Percentiles rank a stretch among this genome's conserved stretches.
These are phyloP conservation scores for Phycodurus eques DNA, from an alignment of 2,113 vertebrate species.

Conservation along the genomic window DNA sequence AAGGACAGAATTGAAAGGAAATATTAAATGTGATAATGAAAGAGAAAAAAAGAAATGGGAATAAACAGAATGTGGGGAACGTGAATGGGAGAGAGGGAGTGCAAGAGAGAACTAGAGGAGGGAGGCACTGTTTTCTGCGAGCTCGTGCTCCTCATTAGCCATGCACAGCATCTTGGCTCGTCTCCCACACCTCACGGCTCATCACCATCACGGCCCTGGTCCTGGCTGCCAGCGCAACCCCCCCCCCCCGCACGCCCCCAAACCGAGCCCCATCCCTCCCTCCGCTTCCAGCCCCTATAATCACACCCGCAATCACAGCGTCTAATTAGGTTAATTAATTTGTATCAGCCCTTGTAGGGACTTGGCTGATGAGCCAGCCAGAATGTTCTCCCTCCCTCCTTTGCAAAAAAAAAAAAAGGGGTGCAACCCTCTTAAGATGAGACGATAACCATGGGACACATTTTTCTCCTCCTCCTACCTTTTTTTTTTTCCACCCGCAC, in stretches of 20 bases:
- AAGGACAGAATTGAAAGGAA: not conserved
- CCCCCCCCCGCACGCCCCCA: constrained; percentile 48
- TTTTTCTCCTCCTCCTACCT: constrained; percentile 35
- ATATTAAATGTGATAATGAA: constrained; percentile 4
- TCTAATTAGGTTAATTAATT: constrained; percentile 99
- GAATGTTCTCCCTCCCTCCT: constrained; percentile 83
- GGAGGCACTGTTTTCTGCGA: constrained; percentile 19
- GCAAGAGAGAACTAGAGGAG: constrained; percentile 16
- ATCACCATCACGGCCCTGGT: constrained; percentile 81
- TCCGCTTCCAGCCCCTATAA: constrained; percentile 82
- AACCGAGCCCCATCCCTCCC: constrained; percentile 72
- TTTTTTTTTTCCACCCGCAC: constrained; percentile 26
- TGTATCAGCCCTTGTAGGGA: constrained; percentile 99
- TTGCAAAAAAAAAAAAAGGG: constrained; percentile 39
- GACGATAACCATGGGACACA: constrained; percentile 57
- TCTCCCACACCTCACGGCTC: constrained; percentile 93
- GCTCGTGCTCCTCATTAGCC: constrained; percentile 80
- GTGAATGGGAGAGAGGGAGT: not conserved
- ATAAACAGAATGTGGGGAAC: constrained; percentile 32
- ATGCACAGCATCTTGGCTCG: constrained; percentile 91
- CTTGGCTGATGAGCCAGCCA: constrained; percentile 97
- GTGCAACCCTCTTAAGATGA: constrained; percentile 44
- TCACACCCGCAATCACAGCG: constrained; percentile 99
- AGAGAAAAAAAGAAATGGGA: not conserved
- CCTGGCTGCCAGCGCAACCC: constrained; percentile 90